Percentiles rank a stretch among this genome's conserved stretches.
These are phyloP conservation scores for Gandaritis pyraliata DNA, from an alignment of 2,888 invertebrate genomes.

Conservation along the genomic window DNA sequence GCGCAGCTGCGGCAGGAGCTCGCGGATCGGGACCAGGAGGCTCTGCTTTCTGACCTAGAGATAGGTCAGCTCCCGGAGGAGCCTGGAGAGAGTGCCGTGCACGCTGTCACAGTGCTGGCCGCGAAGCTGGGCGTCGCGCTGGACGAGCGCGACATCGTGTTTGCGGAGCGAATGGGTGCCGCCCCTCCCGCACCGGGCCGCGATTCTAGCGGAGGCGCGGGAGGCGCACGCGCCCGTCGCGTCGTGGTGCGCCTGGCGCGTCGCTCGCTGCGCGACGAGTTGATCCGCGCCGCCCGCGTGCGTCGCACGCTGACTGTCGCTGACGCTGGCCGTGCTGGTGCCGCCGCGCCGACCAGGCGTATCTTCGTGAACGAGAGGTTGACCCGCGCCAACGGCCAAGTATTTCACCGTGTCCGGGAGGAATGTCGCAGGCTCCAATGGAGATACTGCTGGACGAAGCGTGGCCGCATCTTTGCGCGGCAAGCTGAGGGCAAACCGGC, in stretches of 20 bases:
- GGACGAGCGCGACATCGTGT: background rate
- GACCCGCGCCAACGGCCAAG: slow-evolving; percentile 13
- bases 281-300: slow-evolving; percentile 6
- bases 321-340: background rate
- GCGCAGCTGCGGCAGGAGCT: background rate
- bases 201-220: background rate
- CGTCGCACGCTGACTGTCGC: slow-evolving; percentile 11
- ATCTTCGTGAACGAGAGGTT: slow-evolving; percentile 11
- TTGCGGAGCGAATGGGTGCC: too few species aligned
- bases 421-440: slow-evolving; percentile 6
- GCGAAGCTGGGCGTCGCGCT: background rate
- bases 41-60: background rate
- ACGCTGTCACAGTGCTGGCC: slow-evolving; percentile 1
- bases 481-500: slow-evolving; percentile 13
- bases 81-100: slow-evolving; percentile 5
- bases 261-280: background rate
- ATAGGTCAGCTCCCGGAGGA: slow-evolving; percentile 6
- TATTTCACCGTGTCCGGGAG: slow-evolving; percentile 15
- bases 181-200: too few species aligned
- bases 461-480: slow-evolving; percentile 13
- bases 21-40: slow-evolving; percentile 3
- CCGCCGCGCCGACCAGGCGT: background rate
- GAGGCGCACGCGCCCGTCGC: background rate
- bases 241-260: slow-evolving; percentile 7
- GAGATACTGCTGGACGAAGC: slow-evolving; percentile 18